phyloP scores from a whole-genome alignment of 2,797 vertebrate genomes.

The Muscicapa comitata region DNA sequence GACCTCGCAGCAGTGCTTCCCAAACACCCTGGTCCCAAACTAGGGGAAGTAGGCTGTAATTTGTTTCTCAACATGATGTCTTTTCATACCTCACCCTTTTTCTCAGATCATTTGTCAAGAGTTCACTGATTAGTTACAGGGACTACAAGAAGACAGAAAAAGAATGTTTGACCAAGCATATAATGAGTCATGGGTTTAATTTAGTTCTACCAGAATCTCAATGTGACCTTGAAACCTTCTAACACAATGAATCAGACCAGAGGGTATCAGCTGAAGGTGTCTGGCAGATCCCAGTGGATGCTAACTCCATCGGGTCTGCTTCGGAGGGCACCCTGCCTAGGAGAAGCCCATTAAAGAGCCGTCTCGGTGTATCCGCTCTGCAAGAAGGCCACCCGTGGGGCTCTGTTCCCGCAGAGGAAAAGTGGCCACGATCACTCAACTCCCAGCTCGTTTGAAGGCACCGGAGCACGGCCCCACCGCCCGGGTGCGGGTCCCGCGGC shows the following conservation, averaged over 20 bases:
- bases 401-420: background rate
- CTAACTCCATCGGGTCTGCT: background rate
- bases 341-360: background rate
- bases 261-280: background rate
- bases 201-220: slow-evolving; percentile 44
- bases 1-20: slow-evolving; percentile 34
- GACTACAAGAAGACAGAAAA: slow-evolving; percentile 42
- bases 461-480: background rate
- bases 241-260: slow-evolving; percentile 20
- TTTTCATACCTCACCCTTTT: slow-evolving; percentile 64
- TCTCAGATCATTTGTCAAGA: slow-evolving; percentile 69
- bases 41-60: slow-evolving; percentile 30
- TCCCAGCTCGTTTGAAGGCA: background rate
- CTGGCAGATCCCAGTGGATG: background rate
- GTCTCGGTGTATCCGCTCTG: background rate
- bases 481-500: background rate
- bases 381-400: background rate
- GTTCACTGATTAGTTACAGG: slow-evolving; percentile 60
- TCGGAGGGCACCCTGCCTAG: background rate
- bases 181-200: slow-evolving; percentile 58
- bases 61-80: slow-evolving; percentile 50
- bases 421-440: background rate
- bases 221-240: slow-evolving; percentile 49
- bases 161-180: slow-evolving; percentile 54
- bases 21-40: slow-evolving; percentile 32